Evolutionary conservation across 2,888 invertebrate genomes (phyloP).

Genomic region (Troides oblongomaculatus): DNA sequence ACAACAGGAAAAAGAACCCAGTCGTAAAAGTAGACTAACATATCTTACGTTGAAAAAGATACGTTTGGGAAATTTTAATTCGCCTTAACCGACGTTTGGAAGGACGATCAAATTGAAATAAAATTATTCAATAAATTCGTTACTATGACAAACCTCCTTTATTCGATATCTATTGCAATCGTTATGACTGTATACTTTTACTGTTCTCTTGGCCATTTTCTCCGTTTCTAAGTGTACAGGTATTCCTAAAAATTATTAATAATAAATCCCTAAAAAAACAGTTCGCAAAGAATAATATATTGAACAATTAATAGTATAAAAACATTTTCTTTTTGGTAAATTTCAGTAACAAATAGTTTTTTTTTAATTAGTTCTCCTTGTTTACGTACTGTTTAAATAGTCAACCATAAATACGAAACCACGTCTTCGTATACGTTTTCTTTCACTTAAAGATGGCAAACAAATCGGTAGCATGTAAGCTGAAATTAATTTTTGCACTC

Average conservation of each 20-base stretch:
- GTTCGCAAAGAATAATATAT: too few species aligned
- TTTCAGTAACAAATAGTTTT: neutral
- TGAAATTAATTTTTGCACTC: conserved; percentile 38
- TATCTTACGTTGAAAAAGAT: too few species aligned
- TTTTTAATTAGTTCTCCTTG: neutral
- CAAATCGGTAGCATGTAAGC: conserved; percentile 66
- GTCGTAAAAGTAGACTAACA: too few species aligned
- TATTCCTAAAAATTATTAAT: conserved; percentile 45
- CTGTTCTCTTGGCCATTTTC: conserved; percentile 61
- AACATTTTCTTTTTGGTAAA: neutral
- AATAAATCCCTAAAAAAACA: neutral
- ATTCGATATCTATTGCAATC: conserved; percentile 59
- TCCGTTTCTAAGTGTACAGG: conserved; percentile 63
- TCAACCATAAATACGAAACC: conserved; percentile 59
- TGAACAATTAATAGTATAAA: too few species aligned
- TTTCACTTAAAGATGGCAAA: conserved; percentile 54
- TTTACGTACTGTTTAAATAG: conserved; percentile 54
- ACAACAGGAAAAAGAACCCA: too few species aligned
- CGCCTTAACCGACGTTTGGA: neutral
- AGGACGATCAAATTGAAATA: neutral
- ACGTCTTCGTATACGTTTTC: conserved; percentile 47
- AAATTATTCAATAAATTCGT: neutral
- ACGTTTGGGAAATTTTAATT: too few species aligned
- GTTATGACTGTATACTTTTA: conserved; percentile 59
- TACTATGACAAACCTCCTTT: neutral